Base-by-base conservation (phyloP, 2,888 invertebrate species). In the Thymelicus acteon region DNA sequence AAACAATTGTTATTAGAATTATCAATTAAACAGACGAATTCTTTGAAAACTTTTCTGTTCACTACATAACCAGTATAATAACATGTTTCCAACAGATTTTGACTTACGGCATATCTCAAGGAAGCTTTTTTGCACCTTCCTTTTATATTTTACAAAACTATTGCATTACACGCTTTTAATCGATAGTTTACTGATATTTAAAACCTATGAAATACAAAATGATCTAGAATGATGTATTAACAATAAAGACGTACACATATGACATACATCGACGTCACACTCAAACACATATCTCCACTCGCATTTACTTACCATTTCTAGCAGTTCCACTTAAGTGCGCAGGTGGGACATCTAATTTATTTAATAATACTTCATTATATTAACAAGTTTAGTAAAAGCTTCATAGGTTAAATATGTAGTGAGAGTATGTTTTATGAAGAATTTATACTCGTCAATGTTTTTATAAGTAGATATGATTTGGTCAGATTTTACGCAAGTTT, bases 371-470 rank as follows among this genome's bases (percentile, higher is more conserved):
- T 12, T 49, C 10, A 65, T 65, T 52, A 61, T 31, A 67, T 67
- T 68, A 68, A 52, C 47, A 68, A 57, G 31, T 62, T 68, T 62
- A 62, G 68, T 68, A 57, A 54, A 54, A 68, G 60, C 62, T 24
- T 54, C 10, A 54, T 12, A 54, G 54, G 54, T 54, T 24, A 54
- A 54, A 44, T 24, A 52, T 12, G 54, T 19, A 52, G 3, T 2
- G 19, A 24, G 19, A 24, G 24, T 54, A 54, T 54, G 19, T 54
- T 24, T 54, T 12, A 24, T 24, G 19, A 54, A 54, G 24, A 54
- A 52, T 8, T 49, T 19, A 52, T 8, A 24, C 3, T 19, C 54
- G 2, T 8, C 2, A 54, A 54, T 19, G 54, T 54, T 24, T 49
- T 24, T 24, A 24, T 54, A 54, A 54, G 54, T 24, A 24, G 54